phyloP scores from a whole-genome alignment of 2,113 vertebrate genomes.

The Chaetodon trifascialis region DNA sequence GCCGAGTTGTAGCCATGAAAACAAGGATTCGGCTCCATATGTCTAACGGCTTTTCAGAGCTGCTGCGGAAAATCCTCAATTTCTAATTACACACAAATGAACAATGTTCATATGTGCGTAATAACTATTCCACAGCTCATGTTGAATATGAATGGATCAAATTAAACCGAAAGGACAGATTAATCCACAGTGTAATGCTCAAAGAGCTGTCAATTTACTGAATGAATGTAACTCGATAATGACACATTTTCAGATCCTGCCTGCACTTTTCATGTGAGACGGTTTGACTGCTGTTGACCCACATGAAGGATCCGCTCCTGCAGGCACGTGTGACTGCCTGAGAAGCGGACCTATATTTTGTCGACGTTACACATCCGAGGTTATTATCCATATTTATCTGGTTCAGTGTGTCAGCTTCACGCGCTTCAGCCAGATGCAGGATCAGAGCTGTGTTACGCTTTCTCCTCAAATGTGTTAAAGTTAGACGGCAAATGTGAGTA shows the following conservation, averaged over 20 bases:
- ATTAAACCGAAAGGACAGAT: not conserved
- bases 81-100: conserved; percentile 46
- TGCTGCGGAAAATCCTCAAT: conserved; percentile 21
- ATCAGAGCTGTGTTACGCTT: not conserved
- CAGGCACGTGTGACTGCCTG: conserved; percentile 31
- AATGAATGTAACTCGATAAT: too few species aligned
- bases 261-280: not conserved
- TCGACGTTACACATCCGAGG: not conserved
- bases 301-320: not conserved
- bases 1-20: conserved; percentile 53
- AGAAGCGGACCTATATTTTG: conserved; percentile 8
- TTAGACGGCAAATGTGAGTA: not conserved
- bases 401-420: conserved; percentile 1
- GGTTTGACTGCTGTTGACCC: conserved; percentile 23
- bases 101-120: not conserved
- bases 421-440: conserved; percentile 2
- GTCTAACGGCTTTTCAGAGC: conserved; percentile 27
- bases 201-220: not conserved
- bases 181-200: not conserved
- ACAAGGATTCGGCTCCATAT: conserved; percentile 46
- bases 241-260: not conserved
- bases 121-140: accelerated
- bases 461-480: not conserved
- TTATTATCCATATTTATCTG: conserved; percentile 23
- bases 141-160: not conserved